A percentile compares a stretch with the other conserved stretches of the same genome.
phyloP scores from a whole-genome alignment of 2,888 invertebrate species.

The Drosophila lacicola region DNA sequence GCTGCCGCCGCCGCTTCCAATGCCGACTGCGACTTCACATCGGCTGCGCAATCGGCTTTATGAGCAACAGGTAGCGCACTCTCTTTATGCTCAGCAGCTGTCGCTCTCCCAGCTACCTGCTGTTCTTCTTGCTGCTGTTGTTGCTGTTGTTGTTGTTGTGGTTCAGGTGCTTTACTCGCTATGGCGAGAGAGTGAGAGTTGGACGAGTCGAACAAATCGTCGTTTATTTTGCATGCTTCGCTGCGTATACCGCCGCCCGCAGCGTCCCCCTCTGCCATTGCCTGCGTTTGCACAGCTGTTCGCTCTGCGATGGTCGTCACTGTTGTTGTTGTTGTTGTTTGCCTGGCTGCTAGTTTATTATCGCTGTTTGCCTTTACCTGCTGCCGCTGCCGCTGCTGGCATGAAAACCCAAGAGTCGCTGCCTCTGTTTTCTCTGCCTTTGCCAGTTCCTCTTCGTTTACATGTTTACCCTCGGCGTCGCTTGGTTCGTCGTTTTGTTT shows the following conservation, averaged over 20 bases:
- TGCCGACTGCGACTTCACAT: constrained; percentile 57
- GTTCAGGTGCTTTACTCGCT: constrained; percentile 76
- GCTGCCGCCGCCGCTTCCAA: constrained; percentile 20
- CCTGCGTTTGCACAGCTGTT: constrained; percentile 74
- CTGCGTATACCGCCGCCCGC: constrained; percentile 39
- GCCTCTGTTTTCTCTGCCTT: constrained; percentile 41
- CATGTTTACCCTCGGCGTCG: constrained; percentile 61
- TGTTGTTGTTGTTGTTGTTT: constrained; percentile 32
- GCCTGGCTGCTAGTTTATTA: constrained; percentile 59
- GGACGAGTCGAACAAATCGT: constrained; percentile 58
- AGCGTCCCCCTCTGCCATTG: constrained; percentile 7
- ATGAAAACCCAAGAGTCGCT: constrained; percentile 57
- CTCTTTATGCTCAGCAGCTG: constrained; percentile 26
- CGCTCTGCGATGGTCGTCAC: constrained; percentile 36
- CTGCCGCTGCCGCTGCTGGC: constrained; percentile 37
- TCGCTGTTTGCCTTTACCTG: constrained; percentile 73
- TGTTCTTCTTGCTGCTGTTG: constrained; percentile 30
- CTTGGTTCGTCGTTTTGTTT: constrained; percentile 43
- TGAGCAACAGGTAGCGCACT: constrained; percentile 60
- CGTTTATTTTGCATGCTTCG: constrained; percentile 79
- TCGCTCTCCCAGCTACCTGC: constrained; percentile 49
- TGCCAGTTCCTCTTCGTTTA: constrained; percentile 36
- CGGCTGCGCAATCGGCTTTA: constrained; percentile 69
- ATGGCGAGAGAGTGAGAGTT: constrained; percentile 59
- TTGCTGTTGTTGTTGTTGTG: constrained; percentile 24